Evolutionary conservation across 2,797 vertebrate genomes (phyloP), one percentile per base, ranked within the genome.

Genomic region (Vireo griseus): DNA sequence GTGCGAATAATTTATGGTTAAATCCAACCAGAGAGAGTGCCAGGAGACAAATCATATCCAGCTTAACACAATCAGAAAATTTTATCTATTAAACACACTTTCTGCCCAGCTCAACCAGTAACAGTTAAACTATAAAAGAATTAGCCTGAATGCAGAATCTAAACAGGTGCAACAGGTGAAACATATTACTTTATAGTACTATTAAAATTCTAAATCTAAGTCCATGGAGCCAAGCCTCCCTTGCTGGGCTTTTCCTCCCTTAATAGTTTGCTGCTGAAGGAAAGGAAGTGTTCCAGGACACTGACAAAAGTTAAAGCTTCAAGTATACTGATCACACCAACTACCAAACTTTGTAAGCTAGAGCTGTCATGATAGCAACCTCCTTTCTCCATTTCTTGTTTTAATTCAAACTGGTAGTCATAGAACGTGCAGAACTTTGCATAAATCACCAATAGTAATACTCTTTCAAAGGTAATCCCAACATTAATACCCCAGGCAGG

Each of bases 401-500:
- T 94, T 95, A 96, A 95, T 93, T 93, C 90, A 95, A 90, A 94
- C 82, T 75, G 82, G 89, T 68, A 69, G 69, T 77, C 54, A 37
- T 33, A 85, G 83, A 92, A 89, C 61, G 44, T 29, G 25, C 55
- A 89, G 82, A 91, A 72, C 78, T 96, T 95, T 95, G 75, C 72
- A 97, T 96, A 94, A 96, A 95, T 97, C 92, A 94, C 73, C 54
- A 75, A 31, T 3, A 48, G 69, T 80, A 93, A 94, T 80, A 83
- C 29, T 84, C 51, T 95, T 97, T 95, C 95, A 96, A 97, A 86
- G 87, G 58, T 95, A 97, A 95, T 96, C 82, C 76, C 90, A 95
- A 91, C 69, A 96, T 97, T 95, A 97, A 97, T 96, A 97, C 83
- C 94, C 67, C 87, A 96, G 81, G 62, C 74, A 96, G 88, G 90